phyloP scores from a whole-genome alignment of 2,113 vertebrate species.

The Tinamus guttatus region DNA sequence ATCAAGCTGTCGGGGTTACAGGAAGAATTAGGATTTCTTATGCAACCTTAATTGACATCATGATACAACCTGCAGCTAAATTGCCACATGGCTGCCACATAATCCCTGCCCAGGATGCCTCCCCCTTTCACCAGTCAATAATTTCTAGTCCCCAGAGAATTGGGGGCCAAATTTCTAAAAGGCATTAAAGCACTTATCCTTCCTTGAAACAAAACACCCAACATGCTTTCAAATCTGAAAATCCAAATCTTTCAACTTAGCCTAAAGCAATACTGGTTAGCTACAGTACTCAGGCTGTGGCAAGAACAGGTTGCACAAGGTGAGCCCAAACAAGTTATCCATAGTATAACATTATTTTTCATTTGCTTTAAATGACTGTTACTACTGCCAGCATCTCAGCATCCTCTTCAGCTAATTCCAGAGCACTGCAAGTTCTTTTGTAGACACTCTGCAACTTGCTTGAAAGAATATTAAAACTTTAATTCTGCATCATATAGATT shows the following conservation, averaged over 20 bases:
- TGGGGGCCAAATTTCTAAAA: not conserved
- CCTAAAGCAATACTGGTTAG: not conserved
- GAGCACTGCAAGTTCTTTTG: not conserved
- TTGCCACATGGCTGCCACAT: not conserved
- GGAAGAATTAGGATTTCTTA: constrained; percentile 22
- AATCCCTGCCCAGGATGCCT: not conserved
- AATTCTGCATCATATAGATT: not conserved
- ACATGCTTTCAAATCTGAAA: not conserved
- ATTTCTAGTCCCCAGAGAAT: not conserved
- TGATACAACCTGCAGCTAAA: not conserved
- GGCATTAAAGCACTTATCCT: not conserved
- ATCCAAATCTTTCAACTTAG: not conserved
- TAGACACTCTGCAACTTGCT: not conserved
- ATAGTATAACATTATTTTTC: fast-evolving
- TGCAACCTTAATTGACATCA: constrained; percentile 2
- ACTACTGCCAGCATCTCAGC: not conserved
- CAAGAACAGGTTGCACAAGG: not conserved
- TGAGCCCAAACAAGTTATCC: not conserved
- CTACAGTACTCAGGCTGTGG: not conserved
- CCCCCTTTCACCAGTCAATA: not conserved
- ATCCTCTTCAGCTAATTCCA: not conserved
- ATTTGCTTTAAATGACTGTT: not conserved
- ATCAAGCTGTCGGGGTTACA: not conserved
- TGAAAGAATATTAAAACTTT: not conserved
- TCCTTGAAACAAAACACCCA: not conserved